Conservation (phyloP, 1,140 invertebrate species). For the Ips typographus region DNA sequence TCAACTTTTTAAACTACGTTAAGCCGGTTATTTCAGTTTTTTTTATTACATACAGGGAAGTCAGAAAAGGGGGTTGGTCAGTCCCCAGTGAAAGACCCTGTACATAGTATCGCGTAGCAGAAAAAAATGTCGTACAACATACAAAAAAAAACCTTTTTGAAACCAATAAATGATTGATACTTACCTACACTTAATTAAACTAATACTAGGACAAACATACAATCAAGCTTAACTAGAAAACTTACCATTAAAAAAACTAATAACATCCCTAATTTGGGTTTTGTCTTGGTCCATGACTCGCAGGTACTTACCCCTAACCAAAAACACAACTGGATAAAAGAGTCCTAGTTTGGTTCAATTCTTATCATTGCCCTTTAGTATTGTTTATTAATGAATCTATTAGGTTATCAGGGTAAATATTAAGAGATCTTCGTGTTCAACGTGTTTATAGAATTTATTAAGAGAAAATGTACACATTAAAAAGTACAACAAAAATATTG, state of each 20-base stretch:
- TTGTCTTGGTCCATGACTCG: too few species aligned
- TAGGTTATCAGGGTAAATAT: constrained; percentile 9
- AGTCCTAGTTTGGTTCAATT: neutral
- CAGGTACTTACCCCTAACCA: too few species aligned
- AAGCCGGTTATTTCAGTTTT: too few species aligned
- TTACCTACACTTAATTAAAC: neutral
- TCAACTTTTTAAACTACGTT: too few species aligned
- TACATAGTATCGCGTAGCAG: too few species aligned
- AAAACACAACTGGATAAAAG: neutral
- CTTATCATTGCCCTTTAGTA: constrained; percentile 7
- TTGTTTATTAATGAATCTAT: constrained; percentile 8
- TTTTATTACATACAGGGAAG: too few species aligned
- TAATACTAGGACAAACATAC: neutral
- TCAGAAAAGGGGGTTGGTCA: too few species aligned
- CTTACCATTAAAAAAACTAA: neutral
- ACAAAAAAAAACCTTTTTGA: too few species aligned
- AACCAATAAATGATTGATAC: too few species aligned
- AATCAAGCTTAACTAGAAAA: neutral
- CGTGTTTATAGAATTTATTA: constrained; percentile 32
- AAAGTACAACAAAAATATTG: constrained; percentile 32
- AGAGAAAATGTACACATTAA: constrained; percentile 30
- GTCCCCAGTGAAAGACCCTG: too few species aligned
- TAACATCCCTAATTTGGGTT: neutral
- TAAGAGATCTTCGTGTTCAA: constrained; percentile 2
- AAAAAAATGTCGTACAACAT: too few species aligned